Percentiles rank a stretch among this genome's conserved stretches.
Conservation (phyloP, 2,888 invertebrate species). For the Chironomus tentans region DNA sequence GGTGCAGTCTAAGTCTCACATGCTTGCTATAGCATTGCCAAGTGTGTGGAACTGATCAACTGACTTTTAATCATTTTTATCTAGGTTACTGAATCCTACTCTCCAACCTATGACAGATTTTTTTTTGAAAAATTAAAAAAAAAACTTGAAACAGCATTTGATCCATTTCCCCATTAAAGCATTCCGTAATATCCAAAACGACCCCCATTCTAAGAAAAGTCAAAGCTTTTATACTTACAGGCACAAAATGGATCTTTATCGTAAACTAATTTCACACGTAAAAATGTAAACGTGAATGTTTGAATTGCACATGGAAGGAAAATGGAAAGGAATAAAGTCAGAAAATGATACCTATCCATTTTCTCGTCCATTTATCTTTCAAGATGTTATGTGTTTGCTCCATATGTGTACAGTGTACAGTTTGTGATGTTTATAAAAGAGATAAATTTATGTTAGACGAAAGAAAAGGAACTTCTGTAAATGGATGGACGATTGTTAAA, state of each 20-base stretch:
- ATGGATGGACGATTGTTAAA: background rate
- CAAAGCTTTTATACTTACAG: constrained; percentile 3
- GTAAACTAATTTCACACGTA: constrained; percentile 27
- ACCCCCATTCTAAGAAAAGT: no score
- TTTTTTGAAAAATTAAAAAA: no score
- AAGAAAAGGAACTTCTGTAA: background rate
- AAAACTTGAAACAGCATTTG: no score
- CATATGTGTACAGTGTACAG: no score
- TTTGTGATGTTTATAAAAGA: background rate
- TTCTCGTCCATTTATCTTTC: background rate
- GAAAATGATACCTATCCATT: constrained; percentile 16
- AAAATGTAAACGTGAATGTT: background rate
- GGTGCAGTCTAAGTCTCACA: no score
- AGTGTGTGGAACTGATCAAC: no score
- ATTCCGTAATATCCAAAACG: no score
- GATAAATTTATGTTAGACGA: background rate
- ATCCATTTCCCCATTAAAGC: no score
- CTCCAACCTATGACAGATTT: no score
- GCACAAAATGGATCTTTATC: constrained; percentile 21
- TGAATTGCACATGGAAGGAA: background rate
- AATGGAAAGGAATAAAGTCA: background rate
- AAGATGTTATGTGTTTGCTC: background rate
- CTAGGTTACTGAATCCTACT: no score
- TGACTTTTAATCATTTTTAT: no score
- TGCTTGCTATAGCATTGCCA: no score